Evolutionary conservation across 30 jellyfish, hydroid and myxozoan genomes (phyloP), one percentile per base, ranked within the genome.

Genomic region (Chrysaora quinquecirrha): DNA sequence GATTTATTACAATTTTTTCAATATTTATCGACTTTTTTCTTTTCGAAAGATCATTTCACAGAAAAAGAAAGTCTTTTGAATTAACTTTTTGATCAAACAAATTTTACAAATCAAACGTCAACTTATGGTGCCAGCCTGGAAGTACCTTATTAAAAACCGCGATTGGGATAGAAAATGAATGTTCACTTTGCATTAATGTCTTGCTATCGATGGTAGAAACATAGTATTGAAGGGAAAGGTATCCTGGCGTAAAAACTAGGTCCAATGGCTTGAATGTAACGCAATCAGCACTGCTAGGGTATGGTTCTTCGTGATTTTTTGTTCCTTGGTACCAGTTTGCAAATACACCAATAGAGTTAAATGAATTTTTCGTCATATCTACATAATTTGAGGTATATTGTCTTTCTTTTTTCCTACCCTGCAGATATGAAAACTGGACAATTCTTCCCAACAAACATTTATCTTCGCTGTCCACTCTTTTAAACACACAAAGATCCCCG

Each of bases 401-500:
- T 69, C 83, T 34, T 27, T 64, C 73, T 49, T 85, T 19, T 43
- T 80, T 80, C 22, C 19, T 47, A 14, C 90, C 90, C 3, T 43
- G 20, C 30, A 79, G 35, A 62, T 63, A 80, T 16, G 90, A 80
- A 67, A 80, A 80, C 47, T 80, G 90, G 22, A 64, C 50, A 47
- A 65, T 23, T 48, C 90, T 64, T 20, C 85, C 90, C 25, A 64
- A 18, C 64, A 80, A 49, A 67, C 83, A 64, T 1, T 80, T 80
- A 31, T 56, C 14, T 20, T 31, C 14, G 16, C 48, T 34, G 75
- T 80, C 85, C 34, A 80, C 83, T 25, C 84, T 64, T 14, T 0
- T 47, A 56, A 80, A 80, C 29, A 80, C 20, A 49, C 90, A 80
- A 56, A 80, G 34, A 64, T 63, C 82, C 0, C 90, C 90, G 1